A percentile compares a stretch with the other conserved stretches of the same genome.
Conservation (phyloP, 2,888 invertebrate genomes). For the Epiblema foenella region DNA sequence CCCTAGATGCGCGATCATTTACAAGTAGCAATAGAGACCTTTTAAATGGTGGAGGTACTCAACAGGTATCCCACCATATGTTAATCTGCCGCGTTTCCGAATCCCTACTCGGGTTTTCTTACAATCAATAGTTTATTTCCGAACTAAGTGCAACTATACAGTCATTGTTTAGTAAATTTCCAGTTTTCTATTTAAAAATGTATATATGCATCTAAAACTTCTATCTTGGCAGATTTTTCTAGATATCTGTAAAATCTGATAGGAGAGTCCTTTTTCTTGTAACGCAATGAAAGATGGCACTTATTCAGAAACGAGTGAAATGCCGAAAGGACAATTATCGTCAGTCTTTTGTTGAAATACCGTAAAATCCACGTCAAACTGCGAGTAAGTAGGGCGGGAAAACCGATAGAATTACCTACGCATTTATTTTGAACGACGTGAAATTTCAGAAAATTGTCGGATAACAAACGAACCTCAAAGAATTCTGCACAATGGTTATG, state of each 20-base stretch:
- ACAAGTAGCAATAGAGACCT: no score
- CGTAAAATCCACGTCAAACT: constrained; percentile 34
- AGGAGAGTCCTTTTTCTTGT: background rate
- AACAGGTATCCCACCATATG: no score
- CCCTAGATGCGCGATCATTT: no score
- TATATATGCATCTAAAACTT: no score
- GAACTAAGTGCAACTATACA: no score
- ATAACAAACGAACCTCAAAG: constrained; percentile 55
- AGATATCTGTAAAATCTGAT: constrained; percentile 12
- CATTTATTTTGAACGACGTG: constrained; percentile 55
- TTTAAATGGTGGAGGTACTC: no score
- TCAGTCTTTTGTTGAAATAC: constrained; percentile 17
- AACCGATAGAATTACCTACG: constrained; percentile 33
- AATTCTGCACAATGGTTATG: constrained; percentile 33
- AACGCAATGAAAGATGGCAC: background rate
- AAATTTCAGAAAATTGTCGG: constrained; percentile 68
- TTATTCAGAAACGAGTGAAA: constrained; percentile 8
- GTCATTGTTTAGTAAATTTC: no score
- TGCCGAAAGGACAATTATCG: constrained; percentile 6
- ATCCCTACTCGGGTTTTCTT: no score
- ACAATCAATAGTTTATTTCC: no score
- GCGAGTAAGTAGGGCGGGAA: constrained; percentile 44
- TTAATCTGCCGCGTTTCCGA: no score
- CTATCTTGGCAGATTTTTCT: no score
- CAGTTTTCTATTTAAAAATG: no score